Percentiles rank a stretch among this genome's conserved stretches.
Evolutionary conservation across 2,113 vertebrate genomes (phyloP).

Genomic region (Actenoides lindsayi): DNA sequence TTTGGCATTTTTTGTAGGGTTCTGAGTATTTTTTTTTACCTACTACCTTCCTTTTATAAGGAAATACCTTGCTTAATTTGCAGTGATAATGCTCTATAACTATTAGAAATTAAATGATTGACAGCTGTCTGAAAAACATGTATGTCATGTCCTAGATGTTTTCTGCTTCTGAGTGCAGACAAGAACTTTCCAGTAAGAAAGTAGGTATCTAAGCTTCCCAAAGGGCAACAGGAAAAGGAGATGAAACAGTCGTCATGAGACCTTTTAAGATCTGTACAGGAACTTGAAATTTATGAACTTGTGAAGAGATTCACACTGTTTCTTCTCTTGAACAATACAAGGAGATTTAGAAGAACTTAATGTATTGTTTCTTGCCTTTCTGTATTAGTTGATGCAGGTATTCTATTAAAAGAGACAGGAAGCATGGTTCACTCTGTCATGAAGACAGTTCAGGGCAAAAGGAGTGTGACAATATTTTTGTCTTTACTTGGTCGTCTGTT

Average conservation of each 20-base stretch:
- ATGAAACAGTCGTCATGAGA: neutral
- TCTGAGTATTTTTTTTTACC: neutral
- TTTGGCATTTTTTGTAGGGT: neutral
- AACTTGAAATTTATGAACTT: neutral
- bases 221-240: neutral
- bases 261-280: neutral
- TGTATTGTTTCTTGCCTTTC: neutral
- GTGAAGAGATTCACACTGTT: neutral
- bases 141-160: neutral
- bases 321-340: neutral
- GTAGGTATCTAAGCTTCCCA: neutral
- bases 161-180: neutral
- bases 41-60: neutral
- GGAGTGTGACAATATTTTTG: neutral
- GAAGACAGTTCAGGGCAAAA: neutral
- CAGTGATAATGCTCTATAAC: neutral
- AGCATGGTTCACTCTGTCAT: neutral
- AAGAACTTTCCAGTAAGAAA: neutral
- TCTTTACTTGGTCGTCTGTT: neutral
- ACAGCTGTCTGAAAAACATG: neutral
- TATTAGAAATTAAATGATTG: neutral
- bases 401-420: neutral
- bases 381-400: neutral
- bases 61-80: neutral
- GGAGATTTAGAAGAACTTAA: neutral